Base-by-base conservation (phyloP, 2,797 vertebrate genomes). In the Phalanger gymnotis region DNA sequence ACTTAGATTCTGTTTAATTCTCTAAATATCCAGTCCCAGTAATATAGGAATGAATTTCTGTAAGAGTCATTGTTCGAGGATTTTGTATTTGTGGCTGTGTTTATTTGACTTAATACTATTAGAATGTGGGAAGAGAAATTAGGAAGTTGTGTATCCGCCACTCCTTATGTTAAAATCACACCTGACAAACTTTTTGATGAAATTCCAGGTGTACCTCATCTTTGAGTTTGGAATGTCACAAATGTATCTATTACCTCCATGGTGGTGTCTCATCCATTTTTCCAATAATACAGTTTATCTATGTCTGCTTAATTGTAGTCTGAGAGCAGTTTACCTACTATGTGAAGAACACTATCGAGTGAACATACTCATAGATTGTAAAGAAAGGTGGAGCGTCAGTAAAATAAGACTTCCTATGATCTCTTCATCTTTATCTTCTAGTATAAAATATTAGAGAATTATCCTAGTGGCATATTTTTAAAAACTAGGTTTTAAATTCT, bases 171-270 rank as follows among this genome's bases (percentile, higher is more conserved):
- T n/a, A 66, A 66, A 66, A 66, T 66, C 61, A n/a, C 34, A 73
- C 94, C 55, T 94, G 92, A 94, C 96, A 95, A 91, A 95, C 87
- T 97, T 94, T 95, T 53, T 97, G 91, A 96, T 92, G 58, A 90
- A 91, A 96, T 93, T 90, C 95, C 96, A 96, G 57, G 55, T 89
- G 56, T 96, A 95, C 92, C 40, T 40, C 96, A 91, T 90, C 51
- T 73, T 95, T 92, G 91, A 91, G 66, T 95, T 93, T 94, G 91
- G 92, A 94, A 61, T 97, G 92, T 93, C 92, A 95, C 13, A 95
- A 95, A 97, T 97, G 16, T 66, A 14, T n/a, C 14, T 9, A 13
- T 53, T 53, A 51, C 27, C 53, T 25, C 27, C 58, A 61, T 12
- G 12, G 31, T 31, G 4, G 30, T 4, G 14, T 61, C 58, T 61